These are phyloP conservation scores for Cyrtonyx montezumae DNA, from an alignment of 2,113 vertebrate genomes.

Conservation along the genomic window DNA sequence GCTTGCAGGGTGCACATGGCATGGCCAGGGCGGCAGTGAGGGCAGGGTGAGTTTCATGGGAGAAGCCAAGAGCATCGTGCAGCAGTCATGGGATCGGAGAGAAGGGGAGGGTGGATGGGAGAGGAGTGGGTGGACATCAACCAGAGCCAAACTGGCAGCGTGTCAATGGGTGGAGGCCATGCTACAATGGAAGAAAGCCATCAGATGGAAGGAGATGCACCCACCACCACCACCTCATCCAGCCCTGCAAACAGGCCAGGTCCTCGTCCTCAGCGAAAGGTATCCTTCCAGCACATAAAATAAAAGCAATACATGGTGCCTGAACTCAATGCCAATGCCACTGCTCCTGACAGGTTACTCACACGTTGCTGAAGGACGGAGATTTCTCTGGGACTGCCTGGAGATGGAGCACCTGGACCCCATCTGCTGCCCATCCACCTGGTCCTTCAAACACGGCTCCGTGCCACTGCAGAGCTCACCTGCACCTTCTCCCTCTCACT, in stretches of 20 bases:
- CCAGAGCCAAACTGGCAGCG: constrained; percentile 8
- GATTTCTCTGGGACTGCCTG: not conserved
- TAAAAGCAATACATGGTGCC: accelerated
- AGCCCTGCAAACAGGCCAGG: not conserved
- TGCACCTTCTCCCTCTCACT: not conserved
- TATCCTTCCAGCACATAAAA: not conserved
- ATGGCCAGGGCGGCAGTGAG: not conserved
- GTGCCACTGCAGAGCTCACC: not conserved
- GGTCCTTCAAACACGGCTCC: not conserved
- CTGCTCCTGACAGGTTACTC: accelerated
- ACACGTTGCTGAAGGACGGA: not conserved
- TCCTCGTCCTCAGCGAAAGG: not conserved
- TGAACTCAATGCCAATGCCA: not conserved
- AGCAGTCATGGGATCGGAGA: not conserved
- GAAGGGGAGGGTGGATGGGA: not conserved
- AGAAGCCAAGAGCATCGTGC: not conserved
- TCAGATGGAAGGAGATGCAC: constrained; percentile 1
- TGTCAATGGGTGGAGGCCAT: not conserved
- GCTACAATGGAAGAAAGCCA: constrained; percentile 10
- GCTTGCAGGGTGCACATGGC: accelerated
- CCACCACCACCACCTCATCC: not conserved
- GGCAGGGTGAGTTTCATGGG: not conserved
- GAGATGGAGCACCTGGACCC: not conserved
- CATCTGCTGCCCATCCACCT: not conserved
- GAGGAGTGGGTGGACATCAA: not conserved